phyloP scores from a whole-genome alignment of 1,140 invertebrate species.

The Dendrolimus kikuchii region DNA sequence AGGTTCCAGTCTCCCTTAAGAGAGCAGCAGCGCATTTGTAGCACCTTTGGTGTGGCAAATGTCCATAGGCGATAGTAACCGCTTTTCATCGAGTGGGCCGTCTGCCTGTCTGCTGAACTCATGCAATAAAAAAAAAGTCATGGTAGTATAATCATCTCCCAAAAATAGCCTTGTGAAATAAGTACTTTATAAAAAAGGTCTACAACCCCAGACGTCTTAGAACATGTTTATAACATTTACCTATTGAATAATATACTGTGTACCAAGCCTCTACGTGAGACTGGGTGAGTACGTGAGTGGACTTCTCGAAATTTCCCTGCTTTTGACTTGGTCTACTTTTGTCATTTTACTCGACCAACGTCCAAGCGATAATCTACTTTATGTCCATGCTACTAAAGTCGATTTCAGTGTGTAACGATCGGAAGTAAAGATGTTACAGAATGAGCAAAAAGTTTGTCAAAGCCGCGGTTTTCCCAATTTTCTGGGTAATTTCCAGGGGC shows the following conservation, averaged over 20 bases:
- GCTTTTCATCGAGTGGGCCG: too few species aligned
- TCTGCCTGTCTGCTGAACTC: too few species aligned
- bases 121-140: too few species aligned
- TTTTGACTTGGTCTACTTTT: conserved; percentile 21
- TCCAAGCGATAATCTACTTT: conserved; percentile 42
- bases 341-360: conserved; percentile 24
- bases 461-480: conserved; percentile 40
- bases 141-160: too few species aligned
- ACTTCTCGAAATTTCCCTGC: conserved; percentile 19
- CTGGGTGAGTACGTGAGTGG: conserved; percentile 36
- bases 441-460: conserved; percentile 32
- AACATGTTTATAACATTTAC: conserved; percentile 55
- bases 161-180: too few species aligned
- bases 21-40: too few species aligned
- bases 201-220: too few species aligned
- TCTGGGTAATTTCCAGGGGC: conserved; percentile 33
- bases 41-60: too few species aligned
- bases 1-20: too few species aligned
- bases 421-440: conserved; percentile 13
- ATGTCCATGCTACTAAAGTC: conserved; percentile 23
- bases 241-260: conserved; percentile 58
- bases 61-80: too few species aligned
- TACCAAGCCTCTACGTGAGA: conserved; percentile 42
- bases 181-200: too few species aligned
- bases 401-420: conserved; percentile 23